Conservation (phyloP, 1,140 invertebrate species). For the Hydropsyche tenuis region DNA sequence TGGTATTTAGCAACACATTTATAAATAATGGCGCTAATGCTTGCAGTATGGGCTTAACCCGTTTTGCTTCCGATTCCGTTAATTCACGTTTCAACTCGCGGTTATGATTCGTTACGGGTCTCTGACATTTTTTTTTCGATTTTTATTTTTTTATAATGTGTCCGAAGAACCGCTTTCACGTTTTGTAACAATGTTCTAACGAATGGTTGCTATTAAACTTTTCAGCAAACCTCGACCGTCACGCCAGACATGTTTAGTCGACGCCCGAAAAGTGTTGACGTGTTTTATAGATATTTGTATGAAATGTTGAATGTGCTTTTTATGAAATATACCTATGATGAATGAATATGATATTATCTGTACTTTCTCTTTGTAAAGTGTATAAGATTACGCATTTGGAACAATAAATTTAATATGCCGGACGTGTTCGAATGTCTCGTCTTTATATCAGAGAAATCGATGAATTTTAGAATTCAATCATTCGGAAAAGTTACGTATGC, state of each 20-base stretch:
- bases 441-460: not conserved
- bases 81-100: not conserved
- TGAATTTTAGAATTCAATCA: not conserved
- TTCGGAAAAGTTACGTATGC: not conserved
- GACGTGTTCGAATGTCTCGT: not conserved
- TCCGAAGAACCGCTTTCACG: no score
- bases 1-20: no score
- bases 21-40: no score
- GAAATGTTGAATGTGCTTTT: not conserved
- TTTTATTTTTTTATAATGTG: no score
- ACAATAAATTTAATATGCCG: conserved; percentile 1
- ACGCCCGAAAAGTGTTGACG: no score
- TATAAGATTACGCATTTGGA: not conserved
- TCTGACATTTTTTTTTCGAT: no score
- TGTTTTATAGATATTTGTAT: no score
- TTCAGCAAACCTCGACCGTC: not conserved
- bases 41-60: not conserved
- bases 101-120: no score
- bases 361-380: not conserved
- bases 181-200: no score
- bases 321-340: not conserved
- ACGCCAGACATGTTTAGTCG: not conserved
- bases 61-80: conserved; percentile 14
- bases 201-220: not conserved
- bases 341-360: not conserved